phyloP scores from a whole-genome alignment of 1,140 invertebrate genomes.

The Agrilus planipennis region DNA sequence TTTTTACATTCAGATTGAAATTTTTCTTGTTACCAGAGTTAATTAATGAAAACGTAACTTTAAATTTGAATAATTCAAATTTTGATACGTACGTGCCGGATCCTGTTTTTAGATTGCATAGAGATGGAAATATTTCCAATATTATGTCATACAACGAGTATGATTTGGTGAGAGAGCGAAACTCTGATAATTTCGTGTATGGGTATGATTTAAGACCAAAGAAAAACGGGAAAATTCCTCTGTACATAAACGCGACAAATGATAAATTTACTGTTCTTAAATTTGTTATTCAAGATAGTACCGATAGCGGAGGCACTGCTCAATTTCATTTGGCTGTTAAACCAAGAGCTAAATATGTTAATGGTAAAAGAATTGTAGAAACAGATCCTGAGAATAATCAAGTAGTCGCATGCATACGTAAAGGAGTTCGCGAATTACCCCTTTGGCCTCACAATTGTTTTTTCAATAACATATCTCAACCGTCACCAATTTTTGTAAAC shows the following conservation, averaged over 20 bases:
- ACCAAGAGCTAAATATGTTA: slow-evolving; percentile 40
- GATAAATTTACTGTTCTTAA: slow-evolving; percentile 45
- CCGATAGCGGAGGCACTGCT: slow-evolving; percentile 59
- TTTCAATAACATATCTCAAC: background rate
- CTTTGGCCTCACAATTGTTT: slow-evolving; percentile 41
- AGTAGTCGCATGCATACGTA: slow-evolving; percentile 47
- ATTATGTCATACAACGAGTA: slow-evolving; percentile 20
- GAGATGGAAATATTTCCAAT: too few relatives aligned
- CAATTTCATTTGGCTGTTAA: slow-evolving; percentile 50
- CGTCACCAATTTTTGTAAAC: slow-evolving; percentile 42
- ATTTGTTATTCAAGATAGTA: slow-evolving; percentile 50
- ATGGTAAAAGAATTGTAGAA: slow-evolving; percentile 28
- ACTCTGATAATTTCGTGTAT: slow-evolving; percentile 56
- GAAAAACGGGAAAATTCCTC: slow-evolving; percentile 40
- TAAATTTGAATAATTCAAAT: slow-evolving; percentile 7
- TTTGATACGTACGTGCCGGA: slow-evolving; percentile 7
- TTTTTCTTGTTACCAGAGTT: slow-evolving; percentile 3
- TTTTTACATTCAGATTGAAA: slow-evolving; percentile 11
- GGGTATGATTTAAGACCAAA: slow-evolving; percentile 51
- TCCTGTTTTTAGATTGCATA: too few relatives aligned
- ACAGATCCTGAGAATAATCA: slow-evolving; percentile 25
- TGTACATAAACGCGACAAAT: slow-evolving; percentile 49
- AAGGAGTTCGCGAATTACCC: slow-evolving; percentile 40
- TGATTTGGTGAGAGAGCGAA: slow-evolving; percentile 50
- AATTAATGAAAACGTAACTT: background rate